These are phyloP conservation scores for Macrophya annulata DNA, from an alignment of 2,888 invertebrate genomes.

Conservation along the genomic window DNA sequence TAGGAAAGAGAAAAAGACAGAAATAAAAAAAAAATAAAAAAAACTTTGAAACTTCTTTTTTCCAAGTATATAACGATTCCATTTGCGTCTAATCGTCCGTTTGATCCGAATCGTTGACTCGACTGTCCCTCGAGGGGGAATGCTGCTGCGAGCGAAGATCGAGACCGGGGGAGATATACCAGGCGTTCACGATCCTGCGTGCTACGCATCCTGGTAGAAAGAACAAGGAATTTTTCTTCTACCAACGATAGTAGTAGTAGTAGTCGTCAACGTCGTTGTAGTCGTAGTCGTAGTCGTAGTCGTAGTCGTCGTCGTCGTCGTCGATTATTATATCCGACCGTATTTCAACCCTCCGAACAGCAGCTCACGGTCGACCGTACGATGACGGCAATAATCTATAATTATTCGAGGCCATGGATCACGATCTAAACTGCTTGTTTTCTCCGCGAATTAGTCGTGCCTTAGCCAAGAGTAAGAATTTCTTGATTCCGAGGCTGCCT, in stretches of 20 bases:
- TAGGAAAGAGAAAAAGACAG: background rate
- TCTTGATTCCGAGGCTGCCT: background rate
- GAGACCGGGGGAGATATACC: constrained; percentile 52
- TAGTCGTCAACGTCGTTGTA: background rate
- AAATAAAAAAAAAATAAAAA: background rate
- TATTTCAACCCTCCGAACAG: constrained; percentile 38
- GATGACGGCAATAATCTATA: constrained; percentile 38
- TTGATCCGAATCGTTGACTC: constrained; percentile 51
- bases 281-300: background rate
- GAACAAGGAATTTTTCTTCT: constrained; percentile 33
- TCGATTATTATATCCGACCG: constrained; percentile 26
- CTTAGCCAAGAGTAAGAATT: background rate
- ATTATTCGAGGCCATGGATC: constrained; percentile 27
- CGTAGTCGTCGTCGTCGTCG: background rate
- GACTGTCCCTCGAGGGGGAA: constrained; percentile 48
- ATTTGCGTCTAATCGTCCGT: constrained; percentile 54
- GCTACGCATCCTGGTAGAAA: constrained; percentile 35
- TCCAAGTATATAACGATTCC: constrained; percentile 46
- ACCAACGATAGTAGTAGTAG: background rate
- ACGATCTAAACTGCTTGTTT: constrained; percentile 23
- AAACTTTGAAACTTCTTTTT: constrained; percentile 39
- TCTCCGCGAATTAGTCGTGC: constrained; percentile 18
- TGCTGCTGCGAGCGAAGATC: constrained; percentile 15
- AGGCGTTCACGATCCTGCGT: background rate
- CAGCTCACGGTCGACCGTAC: constrained; percentile 34